Percentiles rank a stretch among this genome's conserved stretches.
Conservation (phyloP, 2,888 invertebrate species). For the Ptilodon capucinus region DNA sequence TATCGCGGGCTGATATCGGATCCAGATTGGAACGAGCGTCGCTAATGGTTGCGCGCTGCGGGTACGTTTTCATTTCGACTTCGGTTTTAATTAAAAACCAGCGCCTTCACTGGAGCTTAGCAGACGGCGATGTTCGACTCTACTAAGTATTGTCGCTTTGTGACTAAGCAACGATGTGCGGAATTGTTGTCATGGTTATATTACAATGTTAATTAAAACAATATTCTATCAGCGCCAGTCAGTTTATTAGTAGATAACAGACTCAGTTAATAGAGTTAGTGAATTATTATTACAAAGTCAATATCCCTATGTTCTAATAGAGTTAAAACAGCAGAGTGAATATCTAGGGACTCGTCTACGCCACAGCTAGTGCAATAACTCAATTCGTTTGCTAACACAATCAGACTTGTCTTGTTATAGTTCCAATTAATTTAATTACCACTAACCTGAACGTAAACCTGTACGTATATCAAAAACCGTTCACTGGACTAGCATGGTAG, state of each 20-base stretch:
- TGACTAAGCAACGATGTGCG: too few relatives aligned
- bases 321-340: background rate
- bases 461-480: too few relatives aligned
- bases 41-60: conserved; percentile 1
- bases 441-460: too few relatives aligned
- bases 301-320: background rate
- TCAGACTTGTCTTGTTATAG: background rate
- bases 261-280: too few relatives aligned
- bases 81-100: conserved; percentile 8
- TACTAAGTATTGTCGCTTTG: conserved; percentile 1
- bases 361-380: background rate
- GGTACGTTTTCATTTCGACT: conserved; percentile 3
- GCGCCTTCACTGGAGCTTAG: too few relatives aligned
- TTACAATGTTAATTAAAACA: too few relatives aligned
- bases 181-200: too few relatives aligned
- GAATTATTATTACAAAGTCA: too few relatives aligned
- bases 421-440: too few relatives aligned
- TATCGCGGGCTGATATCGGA: conserved; percentile 3
- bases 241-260: too few relatives aligned
- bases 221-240: too few relatives aligned
- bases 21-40: conserved; percentile 2
- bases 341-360: background rate
- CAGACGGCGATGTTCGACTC: conserved; percentile 2
- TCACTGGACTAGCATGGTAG: too few relatives aligned
- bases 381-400: background rate